These are phyloP conservation scores for Muscidifurax raptorellus DNA, from an alignment of 1,140 invertebrate genomes.

Conservation along the genomic window DNA sequence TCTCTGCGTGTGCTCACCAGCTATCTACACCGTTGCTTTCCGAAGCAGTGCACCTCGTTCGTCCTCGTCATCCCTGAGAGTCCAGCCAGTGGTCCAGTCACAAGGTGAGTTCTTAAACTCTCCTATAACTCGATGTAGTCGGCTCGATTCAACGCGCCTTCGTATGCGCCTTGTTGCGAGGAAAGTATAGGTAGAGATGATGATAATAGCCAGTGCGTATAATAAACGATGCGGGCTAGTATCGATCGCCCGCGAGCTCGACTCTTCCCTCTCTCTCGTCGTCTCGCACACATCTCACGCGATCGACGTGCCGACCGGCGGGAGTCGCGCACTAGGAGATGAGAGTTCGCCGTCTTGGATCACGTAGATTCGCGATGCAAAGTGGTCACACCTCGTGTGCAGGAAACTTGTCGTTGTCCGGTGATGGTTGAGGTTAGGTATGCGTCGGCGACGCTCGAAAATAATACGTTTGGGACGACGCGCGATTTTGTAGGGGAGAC, in stretches of 20 bases:
- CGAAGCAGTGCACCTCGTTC: neutral
- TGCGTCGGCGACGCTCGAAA: slow-evolving; percentile 38
- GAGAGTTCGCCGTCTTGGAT: no score
- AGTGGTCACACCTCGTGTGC: no score
- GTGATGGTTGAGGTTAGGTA: slow-evolving; percentile 40
- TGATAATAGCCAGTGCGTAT: neutral
- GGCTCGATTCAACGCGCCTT: neutral
- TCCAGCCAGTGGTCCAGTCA: neutral
- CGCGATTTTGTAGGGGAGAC: neutral
- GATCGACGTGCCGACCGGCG: neutral
- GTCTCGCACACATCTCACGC: no score
- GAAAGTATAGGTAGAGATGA: neutral
- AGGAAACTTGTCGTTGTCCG: no score
- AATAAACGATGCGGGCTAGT: neutral
- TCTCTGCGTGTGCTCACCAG: neutral
- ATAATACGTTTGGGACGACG: neutral
- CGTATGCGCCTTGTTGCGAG: no score
- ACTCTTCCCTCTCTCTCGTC: neutral
- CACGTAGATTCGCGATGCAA: no score
- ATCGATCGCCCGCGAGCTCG: slow-evolving; percentile 5
- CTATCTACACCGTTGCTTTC: neutral
- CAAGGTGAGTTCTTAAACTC: slow-evolving; percentile 18
- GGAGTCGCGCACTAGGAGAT: neutral
- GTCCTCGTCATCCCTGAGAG: neutral
- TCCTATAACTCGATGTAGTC: neutral